These are phyloP conservation scores for Drosophila albomicans DNA, from an alignment of 1,140 invertebrate genomes.

Conservation along the genomic window DNA sequence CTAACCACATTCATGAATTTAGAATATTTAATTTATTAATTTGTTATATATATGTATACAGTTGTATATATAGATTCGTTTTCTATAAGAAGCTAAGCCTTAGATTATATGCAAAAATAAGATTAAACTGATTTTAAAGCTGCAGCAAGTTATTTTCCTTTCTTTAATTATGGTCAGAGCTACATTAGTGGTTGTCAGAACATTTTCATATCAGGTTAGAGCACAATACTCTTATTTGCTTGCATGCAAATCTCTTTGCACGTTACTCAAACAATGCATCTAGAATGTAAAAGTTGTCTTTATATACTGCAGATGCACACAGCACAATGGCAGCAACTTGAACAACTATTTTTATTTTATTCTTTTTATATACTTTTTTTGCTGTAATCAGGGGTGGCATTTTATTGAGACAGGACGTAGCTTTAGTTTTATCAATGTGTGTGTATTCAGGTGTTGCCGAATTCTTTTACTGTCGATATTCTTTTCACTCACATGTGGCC, in stretches of 20 bases:
- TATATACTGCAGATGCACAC: constrained; percentile 52
- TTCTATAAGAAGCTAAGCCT: no score
- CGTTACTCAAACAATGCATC: background rate
- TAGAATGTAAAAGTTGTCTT: background rate
- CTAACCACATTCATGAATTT: no score
- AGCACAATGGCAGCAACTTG: background rate
- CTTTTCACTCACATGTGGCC: constrained; percentile 32
- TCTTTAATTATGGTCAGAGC: no score
- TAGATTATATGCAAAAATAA: no score
- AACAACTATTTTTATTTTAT: background rate
- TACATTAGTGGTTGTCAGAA: no score
- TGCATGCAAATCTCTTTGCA: constrained; percentile 4
- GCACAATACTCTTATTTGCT: background rate
- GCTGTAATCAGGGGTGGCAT: constrained; percentile 61
- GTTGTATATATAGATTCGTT: no score
- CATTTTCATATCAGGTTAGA: no score
- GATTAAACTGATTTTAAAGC: no score
- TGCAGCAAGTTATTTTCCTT: no score
- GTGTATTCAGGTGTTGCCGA: constrained; percentile 53
- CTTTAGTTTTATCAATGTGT: constrained; percentile 5
- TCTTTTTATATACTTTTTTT: constrained; percentile 24
- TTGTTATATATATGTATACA: no score
- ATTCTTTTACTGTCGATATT: constrained; percentile 46
- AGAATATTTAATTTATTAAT: no score
- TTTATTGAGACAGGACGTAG: constrained; percentile 69